A percentile compares a stretch with the other conserved stretches of the same genome.
Conservation (phyloP, 2,113 vertebrate species). For the Peucedramus taeniatus region DNA sequence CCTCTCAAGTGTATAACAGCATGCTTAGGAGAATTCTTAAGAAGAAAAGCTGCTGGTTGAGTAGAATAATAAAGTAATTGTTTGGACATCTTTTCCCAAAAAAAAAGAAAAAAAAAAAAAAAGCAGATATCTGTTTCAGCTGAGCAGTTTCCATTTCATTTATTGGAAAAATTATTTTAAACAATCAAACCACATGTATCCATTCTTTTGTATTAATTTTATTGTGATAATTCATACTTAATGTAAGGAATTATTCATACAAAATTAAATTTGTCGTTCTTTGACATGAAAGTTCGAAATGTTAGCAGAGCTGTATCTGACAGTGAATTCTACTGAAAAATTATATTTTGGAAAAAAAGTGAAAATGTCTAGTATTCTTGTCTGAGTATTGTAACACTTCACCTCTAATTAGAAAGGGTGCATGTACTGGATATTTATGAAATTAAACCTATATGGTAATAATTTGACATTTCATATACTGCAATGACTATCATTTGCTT, state of each 20-base stretch:
- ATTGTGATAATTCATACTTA: not conserved
- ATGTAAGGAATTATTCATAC: not conserved
- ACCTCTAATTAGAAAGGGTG: not conserved
- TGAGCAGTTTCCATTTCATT: not conserved
- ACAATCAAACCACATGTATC: not conserved
- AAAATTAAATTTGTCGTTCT: not conserved
- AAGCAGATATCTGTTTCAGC: not conserved
- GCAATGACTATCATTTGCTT: not conserved
- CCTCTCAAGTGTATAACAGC: not conserved
- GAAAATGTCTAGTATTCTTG: not conserved
- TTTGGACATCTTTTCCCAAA: not conserved
- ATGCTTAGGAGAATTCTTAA: not conserved
- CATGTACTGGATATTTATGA: not conserved
- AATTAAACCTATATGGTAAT: not conserved
- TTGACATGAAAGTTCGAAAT: not conserved
- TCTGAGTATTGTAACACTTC: not conserved
- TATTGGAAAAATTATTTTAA: not conserved
- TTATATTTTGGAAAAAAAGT: not conserved
- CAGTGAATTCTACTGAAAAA: not conserved
- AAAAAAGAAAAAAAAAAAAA: not conserved
- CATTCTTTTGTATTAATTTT: not conserved
- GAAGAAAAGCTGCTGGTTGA: not conserved
- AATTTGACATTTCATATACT: not conserved
- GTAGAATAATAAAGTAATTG: not conserved
- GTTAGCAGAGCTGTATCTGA: not conserved